Evolutionary conservation across 2,797 vertebrate genomes (phyloP).

Genomic region (Gymnopithys bicolor): DNA sequence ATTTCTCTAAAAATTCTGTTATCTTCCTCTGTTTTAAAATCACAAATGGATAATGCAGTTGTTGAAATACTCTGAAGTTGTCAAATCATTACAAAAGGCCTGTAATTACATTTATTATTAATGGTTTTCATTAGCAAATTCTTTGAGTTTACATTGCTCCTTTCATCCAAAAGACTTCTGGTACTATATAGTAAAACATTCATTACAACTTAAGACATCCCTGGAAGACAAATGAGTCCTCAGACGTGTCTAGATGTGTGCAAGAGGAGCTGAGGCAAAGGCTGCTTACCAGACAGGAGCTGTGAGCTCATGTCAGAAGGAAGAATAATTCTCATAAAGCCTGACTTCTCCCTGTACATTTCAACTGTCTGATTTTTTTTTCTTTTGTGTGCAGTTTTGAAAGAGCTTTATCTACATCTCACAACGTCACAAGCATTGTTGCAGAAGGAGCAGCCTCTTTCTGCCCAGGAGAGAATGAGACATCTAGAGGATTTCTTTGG

Average conservation of each 20-base stretch:
- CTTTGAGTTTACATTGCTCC: background rate
- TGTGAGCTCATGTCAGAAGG: background rate
- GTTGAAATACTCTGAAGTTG: background rate
- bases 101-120: slow-evolving; percentile 8
- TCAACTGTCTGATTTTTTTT: background rate
- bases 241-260: background rate
- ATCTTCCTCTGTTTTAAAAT: background rate
- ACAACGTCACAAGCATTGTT: background rate
- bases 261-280: background rate
- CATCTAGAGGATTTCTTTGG: background rate
- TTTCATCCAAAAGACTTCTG: background rate
- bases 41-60: background rate
- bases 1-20: background rate
- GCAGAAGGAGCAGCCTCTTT: background rate
- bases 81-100: background rate
- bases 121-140: slow-evolving; percentile 15
- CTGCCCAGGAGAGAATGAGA: background rate
- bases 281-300: background rate
- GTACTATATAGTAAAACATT: background rate
- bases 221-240: background rate
- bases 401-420: background rate
- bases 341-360: accelerated
- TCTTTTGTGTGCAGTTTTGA: background rate
- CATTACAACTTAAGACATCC: background rate
- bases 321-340: background rate